Base-by-base conservation (phyloP, 2,113 vertebrate genomes). In the Alaudala cheleensis region DNA sequence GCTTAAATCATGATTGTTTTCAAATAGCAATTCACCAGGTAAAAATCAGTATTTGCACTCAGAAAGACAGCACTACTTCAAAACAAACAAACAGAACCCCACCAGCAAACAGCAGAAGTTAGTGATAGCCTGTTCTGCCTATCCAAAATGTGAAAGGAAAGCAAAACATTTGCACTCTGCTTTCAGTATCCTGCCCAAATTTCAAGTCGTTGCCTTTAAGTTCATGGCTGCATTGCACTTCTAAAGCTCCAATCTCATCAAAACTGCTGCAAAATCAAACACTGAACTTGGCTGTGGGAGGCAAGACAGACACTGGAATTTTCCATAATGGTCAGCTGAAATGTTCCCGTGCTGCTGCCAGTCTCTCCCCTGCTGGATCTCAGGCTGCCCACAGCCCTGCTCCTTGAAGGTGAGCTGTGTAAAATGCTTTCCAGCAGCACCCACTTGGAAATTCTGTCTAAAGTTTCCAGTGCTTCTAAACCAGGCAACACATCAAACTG, bases 281-380 rank as follows among this genome's bases (percentile, higher is more conserved):
- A 6, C 17, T 74, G 57, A 74, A 50, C 57, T 62, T 72, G 65
- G 4, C 37, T 72, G 12, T 34, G 67, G 47, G 21, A 76, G 14
- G 39, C 49, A 21, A 86, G 60, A 22, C 14, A 69, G 49, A 23
- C 19, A 25, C 1, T 2, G 15, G 34, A 64, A 79, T 90, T 92
- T 84, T 80, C 71, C 33, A 19, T 33, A 50, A 42, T 66, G 60
- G 21, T 54, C 71, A 83, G 50, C 15, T 53, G 60, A 73, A 93
- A 37, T 62, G 47, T 29, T 23, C 39, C 33, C 0, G 0, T 40
- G 29, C 24, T 83, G 49, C 15, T 71, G 4, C 40, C 26, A 31
- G 16, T 54, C 20, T 66, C 7, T 34, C 25, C 50, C 29, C 12
- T 1, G 1, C 34, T 14, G 50, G 14, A 50, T 54, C 54, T 39